Base-by-base conservation (phyloP, 2,888 invertebrate genomes). In the Ichneumoninae sp. region DNA sequence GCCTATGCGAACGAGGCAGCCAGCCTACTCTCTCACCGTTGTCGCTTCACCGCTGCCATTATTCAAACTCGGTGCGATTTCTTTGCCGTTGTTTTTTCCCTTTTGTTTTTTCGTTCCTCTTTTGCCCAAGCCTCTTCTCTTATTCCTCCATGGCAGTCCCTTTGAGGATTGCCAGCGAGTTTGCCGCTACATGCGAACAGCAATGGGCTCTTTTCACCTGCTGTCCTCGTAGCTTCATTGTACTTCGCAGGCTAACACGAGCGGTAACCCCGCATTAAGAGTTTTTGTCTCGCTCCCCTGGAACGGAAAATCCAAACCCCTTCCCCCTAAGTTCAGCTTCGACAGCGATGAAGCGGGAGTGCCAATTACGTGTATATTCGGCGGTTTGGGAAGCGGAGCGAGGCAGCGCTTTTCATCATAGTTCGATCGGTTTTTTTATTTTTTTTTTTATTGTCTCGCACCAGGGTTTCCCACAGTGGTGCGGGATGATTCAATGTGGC, bases 281-380 rank as follows among this genome's bases (percentile, higher is more conserved):
- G 47, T 57, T 40, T 81, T 85, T 82, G 85, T 85, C 79, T 66
- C 75, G 79, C 71, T 71, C 60, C 66, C 63, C 75, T 82, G 75
- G 40, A 79, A 79, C 79, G 79, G 85, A 81, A 85, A 79, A 78
- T 66, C 66, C 33, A 44, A 16, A 13, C 44, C 4, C 44, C 44
- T 16, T 44, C n/a, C 44, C 10, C 40, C 44, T 3, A 63, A 33
- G 16, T 30, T 63, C 30, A 63, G 60, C 33, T 63, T 63, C 60
- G 60, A 63, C 13, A 63, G 26, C 19, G 54, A 52, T 3, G 40
- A 57, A 44, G 36, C 50, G 19, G 78, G 74, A 75, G 75, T 65
- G 50, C 71, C 81, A 84, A 84, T 81, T 84, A 66, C 40, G 65
- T 26, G 52, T 70, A 79, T 60, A 79, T 75, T 81, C 33, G 13